Conservation (phyloP, 2,113 vertebrate species). For the Sphaerodactylus townsendi region DNA sequence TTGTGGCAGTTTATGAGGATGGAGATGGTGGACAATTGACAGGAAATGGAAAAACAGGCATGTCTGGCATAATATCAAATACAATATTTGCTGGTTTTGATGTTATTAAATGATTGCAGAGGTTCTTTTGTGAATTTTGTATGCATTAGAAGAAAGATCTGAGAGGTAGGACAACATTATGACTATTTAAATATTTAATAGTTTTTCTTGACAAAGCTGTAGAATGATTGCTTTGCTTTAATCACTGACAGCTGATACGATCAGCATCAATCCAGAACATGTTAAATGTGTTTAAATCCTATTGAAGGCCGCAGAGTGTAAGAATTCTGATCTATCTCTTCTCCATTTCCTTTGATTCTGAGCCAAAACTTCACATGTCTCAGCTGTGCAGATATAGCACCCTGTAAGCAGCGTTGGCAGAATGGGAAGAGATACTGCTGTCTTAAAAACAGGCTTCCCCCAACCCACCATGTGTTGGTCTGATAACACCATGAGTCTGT, state of each 20-base stretch:
- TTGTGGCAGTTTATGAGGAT: slow-evolving; percentile 90
- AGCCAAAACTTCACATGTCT: neutral
- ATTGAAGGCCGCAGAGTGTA: neutral
- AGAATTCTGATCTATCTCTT: neutral
- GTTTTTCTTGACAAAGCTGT: neutral
- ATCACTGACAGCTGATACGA: too few species aligned
- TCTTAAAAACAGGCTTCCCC: too few species aligned
- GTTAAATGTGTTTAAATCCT: neutral
- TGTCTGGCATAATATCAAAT: slow-evolving; percentile 16
- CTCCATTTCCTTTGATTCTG: neutral
- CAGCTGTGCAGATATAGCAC: neutral
- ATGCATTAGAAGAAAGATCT: neutral
- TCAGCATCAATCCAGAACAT: neutral
- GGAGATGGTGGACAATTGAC: slow-evolving; percentile 86
- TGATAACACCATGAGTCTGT: too few species aligned
- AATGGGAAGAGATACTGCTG: too few species aligned
- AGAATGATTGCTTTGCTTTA: neutral
- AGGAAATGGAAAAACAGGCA: slow-evolving; percentile 91
- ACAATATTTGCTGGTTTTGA: neutral
- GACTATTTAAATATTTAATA: neutral
- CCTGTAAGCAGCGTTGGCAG: too few species aligned
- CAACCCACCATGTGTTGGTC: too few species aligned
- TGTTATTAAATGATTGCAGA: neutral
- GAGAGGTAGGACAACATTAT: neutral
- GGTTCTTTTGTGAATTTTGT: neutral